These are phyloP conservation scores for Sphinx pinastri DNA, from an alignment of 2,888 invertebrate genomes.

Conservation along the genomic window DNA sequence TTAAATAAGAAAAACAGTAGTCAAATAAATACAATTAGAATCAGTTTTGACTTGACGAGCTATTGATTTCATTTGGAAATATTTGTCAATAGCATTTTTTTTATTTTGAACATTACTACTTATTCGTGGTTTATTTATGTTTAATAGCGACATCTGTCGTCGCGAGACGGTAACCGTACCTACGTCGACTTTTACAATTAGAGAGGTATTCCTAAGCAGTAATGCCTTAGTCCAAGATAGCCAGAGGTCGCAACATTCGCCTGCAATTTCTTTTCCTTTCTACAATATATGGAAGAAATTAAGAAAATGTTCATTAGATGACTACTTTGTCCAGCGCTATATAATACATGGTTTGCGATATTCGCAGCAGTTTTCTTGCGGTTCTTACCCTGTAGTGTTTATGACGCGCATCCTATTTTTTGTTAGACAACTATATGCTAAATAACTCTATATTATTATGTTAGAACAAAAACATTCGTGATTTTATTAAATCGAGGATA, in stretches of 20 bases:
- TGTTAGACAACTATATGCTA: neutral
- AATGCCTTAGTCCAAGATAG: slow-evolving; percentile 1
- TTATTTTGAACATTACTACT: neutral
- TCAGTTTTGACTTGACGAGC: neutral
- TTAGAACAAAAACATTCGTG: no score
- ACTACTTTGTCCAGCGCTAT: neutral
- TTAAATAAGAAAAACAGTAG: neutral
- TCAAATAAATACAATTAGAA: neutral
- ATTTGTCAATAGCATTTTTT: neutral
- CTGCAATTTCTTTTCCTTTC: neutral
- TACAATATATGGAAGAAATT: neutral
- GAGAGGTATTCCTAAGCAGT: slow-evolving; percentile 7
- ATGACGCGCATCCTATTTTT: neutral
- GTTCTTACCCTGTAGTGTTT: neutral
- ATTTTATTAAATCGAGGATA: no score
- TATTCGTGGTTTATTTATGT: neutral
- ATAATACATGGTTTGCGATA: neutral
- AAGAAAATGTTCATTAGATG: neutral
- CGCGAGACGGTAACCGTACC: neutral
- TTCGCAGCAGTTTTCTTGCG: neutral
- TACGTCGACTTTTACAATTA: slow-evolving; percentile 15
- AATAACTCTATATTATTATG: no score
- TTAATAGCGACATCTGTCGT: slow-evolving; percentile 4
- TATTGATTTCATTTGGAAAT: slow-evolving; percentile 6
- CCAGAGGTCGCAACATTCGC: slow-evolving; percentile 15